These are phyloP conservation scores for Paguma larvata DNA, from an alignment of 2,797 vertebrate genomes.

Conservation along the genomic window DNA sequence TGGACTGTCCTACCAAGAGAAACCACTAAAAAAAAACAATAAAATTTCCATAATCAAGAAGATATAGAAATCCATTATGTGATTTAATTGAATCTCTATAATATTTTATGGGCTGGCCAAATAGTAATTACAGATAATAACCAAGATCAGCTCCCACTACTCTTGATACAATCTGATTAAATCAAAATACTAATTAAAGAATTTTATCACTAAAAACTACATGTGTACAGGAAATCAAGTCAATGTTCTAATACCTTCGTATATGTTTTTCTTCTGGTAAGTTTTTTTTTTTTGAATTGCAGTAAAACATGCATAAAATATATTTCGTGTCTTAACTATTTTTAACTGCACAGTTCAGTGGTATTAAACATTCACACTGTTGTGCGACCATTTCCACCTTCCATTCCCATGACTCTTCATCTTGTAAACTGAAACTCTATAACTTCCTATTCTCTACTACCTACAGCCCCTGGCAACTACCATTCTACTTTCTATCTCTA, in stretches of 20 bases:
- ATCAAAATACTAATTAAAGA: conserved; percentile 10
- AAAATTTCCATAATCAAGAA: background rate
- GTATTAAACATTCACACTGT: background rate
- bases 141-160: background rate
- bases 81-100: background rate
- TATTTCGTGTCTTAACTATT: background rate
- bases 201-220: background rate
- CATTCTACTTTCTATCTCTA: background rate
- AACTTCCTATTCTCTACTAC: background rate
- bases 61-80: background rate
- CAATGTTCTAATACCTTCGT: conserved; percentile 8
- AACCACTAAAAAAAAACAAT: background rate
- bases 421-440: background rate
- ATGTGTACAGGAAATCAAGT: background rate
- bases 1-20: background rate
- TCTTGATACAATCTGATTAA: conserved; percentile 45
- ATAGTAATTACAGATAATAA: background rate
- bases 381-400: background rate
- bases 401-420: background rate
- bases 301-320: background rate
- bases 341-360: background rate
- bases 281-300: background rate
- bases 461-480: background rate
- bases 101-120: background rate
- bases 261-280: background rate